Base-by-base conservation (phyloP, 1,140 invertebrate species). In the Orius laevigatus region DNA sequence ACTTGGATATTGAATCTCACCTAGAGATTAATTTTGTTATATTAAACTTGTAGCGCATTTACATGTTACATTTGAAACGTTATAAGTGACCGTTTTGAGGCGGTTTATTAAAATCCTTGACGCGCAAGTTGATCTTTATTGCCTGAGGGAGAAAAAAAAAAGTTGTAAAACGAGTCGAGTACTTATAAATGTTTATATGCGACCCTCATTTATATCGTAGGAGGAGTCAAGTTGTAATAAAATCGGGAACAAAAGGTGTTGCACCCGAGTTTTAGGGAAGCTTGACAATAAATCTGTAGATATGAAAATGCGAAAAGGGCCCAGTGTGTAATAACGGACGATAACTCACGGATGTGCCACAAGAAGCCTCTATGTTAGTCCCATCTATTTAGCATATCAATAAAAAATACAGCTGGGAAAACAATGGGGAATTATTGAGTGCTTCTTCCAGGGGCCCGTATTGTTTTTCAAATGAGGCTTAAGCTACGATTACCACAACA, bases 401-500 rank as follows among this genome's bases (percentile, higher is more conserved):
- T 51, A 51, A 51, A 51, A 51, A 51, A 51, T 51, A 51, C 43
- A 44, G 49, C 20, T 16, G 42, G 41, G 32, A 39, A n/a, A 46
- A 51, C 49, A 51, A 51, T 46, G 32, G 49, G 42, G 42, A 51
- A 51, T 51, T 40, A 51, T 51, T 40, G 49, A 51, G 49, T 51
- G 42, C 44, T 51, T 19, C 49, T 51, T 49, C 48, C 33, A 42
- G 16, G 41, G 18, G 41, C n/a, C 40, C 49, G 49, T 51, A 51
- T 51, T 51, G 49, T 51, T 51, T 51, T 51, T 44, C 49, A 51
- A 51, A 51, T 51, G 49, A 51, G 49, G 41, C 38, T 51, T 51
- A 51, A 51, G 49, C 49, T 51, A 51, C 41, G 49, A 51, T 51
- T 51, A 51, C 41, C 49, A 51, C 49, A 51, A 51, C 49, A 51